These are phyloP conservation scores for Nemoura dubitans DNA, from an alignment of 2,888 invertebrate genomes.

Conservation along the genomic window DNA sequence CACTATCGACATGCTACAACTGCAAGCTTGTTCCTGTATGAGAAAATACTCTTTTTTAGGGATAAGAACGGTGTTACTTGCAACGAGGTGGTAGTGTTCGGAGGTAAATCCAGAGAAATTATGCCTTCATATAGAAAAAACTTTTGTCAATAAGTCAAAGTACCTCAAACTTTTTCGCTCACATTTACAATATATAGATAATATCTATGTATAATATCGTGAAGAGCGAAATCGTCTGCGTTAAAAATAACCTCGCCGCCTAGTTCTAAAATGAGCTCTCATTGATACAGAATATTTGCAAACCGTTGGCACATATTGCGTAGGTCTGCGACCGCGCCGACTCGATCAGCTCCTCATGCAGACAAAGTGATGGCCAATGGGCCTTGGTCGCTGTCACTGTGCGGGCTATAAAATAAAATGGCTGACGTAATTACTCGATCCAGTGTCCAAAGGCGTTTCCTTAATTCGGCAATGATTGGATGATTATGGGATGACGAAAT, in stretches of 20 bases:
- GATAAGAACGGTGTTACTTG: too few species aligned
- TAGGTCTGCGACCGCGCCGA: background rate
- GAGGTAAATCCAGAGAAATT: too few species aligned
- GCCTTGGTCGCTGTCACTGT: background rate
- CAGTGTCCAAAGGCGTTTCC: conserved; percentile 7
- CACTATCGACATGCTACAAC: too few species aligned
- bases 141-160: background rate
- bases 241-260: background rate
- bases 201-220: background rate
- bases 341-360: background rate
- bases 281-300: background rate
- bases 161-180: background rate
- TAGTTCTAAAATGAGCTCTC: background rate
- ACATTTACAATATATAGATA: background rate
- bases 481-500: conserved; percentile 4
- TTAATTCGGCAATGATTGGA: background rate
- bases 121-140: background rate
- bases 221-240: background rate
- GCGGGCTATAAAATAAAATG: background rate
- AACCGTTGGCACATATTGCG: background rate
- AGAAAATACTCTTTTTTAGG: too few species aligned
- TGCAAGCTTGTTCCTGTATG: too few species aligned
- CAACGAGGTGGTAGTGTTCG: too few species aligned
- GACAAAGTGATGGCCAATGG: conserved; percentile 7
- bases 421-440: background rate